Percentiles rank a stretch among this genome's conserved stretches.
Conservation (phyloP, 1,140 invertebrate species). For the Tigriopus japonicus region DNA sequence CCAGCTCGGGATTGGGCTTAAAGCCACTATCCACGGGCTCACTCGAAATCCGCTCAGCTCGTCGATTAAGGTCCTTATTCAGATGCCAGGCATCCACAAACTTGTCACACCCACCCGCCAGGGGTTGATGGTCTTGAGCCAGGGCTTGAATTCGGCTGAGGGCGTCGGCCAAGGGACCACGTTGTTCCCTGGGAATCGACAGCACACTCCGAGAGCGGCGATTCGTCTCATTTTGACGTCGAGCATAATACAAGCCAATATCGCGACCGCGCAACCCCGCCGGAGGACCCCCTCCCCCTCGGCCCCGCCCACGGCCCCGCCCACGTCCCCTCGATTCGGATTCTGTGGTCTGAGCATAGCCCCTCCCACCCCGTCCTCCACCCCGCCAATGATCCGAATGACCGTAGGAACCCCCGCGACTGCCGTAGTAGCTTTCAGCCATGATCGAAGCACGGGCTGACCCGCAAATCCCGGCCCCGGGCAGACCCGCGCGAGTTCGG, state of each 20-base stretch:
- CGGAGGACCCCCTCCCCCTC: background rate
- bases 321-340: background rate
- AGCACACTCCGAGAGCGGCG: background rate
- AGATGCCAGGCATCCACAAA: background rate
- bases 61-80: background rate
- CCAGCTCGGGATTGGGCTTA: background rate
- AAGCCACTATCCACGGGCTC: background rate
- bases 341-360: too few relatives aligned
- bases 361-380: too few relatives aligned
- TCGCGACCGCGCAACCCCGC: conserved; percentile 12
- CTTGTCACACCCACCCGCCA: background rate
- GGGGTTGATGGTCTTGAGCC: too few relatives aligned
- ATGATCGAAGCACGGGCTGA: too few relatives aligned
- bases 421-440: too few relatives aligned
- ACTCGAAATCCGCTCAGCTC: background rate
- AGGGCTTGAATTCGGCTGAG: background rate
- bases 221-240: background rate
- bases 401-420: too few relatives aligned
- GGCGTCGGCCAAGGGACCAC: background rate
- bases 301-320: background rate
- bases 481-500: too few relatives aligned
- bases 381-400: too few relatives aligned
- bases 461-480: too few relatives aligned
- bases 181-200: background rate
- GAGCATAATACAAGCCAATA: conserved; percentile 14